Conservation (phyloP, 35 echinoderm and acorn worm genomes). For the Lytechinus variegatus region DNA sequence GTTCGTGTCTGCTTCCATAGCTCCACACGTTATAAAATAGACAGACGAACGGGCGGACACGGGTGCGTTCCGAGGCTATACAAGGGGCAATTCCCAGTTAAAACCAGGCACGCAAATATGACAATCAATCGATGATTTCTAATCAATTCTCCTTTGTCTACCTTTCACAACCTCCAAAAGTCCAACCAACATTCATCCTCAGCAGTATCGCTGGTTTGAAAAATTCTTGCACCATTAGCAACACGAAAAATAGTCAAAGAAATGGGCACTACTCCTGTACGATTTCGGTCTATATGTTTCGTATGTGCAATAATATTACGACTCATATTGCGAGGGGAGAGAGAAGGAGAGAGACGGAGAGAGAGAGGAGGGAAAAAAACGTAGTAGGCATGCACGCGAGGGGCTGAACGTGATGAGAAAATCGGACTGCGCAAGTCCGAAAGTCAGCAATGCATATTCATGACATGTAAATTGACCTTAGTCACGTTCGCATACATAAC, state of each 20-base stretch:
- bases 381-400: neutral
- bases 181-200: neutral
- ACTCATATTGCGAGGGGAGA: neutral
- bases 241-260: neutral
- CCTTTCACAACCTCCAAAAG: neutral
- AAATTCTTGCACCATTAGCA: slow-evolving; percentile 2
- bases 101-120: slow-evolving; percentile 28
- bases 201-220: neutral
- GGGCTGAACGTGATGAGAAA: slow-evolving; percentile 70
- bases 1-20: neutral
- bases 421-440: slow-evolving; percentile 64
- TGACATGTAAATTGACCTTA: slow-evolving; percentile 55
- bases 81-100: neutral
- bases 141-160: slow-evolving; percentile 15
- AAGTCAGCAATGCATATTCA: slow-evolving; percentile 57
- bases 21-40: neutral
- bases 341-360: neutral
- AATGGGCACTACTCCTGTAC: neutral
- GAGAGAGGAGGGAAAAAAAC: neutral
- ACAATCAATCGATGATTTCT: slow-evolving; percentile 29
- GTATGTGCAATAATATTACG: neutral
- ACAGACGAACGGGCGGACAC: slow-evolving; percentile 25
- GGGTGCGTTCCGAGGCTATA: neutral
- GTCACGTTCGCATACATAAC: slow-evolving; percentile 73
- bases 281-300: slow-evolving; percentile 2